phyloP scores from a whole-genome alignment of 1,140 invertebrate genomes.

The Idris sp. region DNA sequence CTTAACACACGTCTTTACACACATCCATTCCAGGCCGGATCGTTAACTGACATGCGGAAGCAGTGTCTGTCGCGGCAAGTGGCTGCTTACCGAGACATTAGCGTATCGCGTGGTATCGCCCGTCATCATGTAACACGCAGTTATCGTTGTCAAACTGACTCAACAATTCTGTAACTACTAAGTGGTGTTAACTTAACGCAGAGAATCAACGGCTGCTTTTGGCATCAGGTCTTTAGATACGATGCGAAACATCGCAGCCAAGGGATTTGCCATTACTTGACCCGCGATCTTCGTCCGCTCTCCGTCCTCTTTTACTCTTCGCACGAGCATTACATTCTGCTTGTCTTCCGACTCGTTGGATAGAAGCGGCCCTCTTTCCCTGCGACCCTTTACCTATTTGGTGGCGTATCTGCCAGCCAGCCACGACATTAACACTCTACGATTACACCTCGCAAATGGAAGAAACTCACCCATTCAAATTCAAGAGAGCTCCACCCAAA shows the following conservation, averaged over 20 bases:
- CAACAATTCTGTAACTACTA: constrained; percentile 54
- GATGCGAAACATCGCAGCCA: constrained; percentile 24
- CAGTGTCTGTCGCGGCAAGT: constrained; percentile 40
- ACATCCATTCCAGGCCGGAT: constrained; percentile 43
- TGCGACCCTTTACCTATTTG: constrained; percentile 12
- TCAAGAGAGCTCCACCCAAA: constrained; percentile 66
- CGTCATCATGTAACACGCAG: constrained; percentile 49
- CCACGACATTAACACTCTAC: constrained; percentile 67
- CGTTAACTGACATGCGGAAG: constrained; percentile 53
- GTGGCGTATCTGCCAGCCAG: constrained; percentile 48
- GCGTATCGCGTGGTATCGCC: constrained; percentile 51
- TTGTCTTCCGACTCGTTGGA: constrained; percentile 35
- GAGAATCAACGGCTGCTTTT: constrained; percentile 19
- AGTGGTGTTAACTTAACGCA: constrained; percentile 43
- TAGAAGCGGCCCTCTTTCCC: neutral
- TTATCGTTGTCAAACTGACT: constrained; percentile 64
- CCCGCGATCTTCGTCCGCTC: constrained; percentile 39
- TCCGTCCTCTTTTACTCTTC: constrained; percentile 16
- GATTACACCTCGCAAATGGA: constrained; percentile 68
- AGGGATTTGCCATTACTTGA: constrained; percentile 53
- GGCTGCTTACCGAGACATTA: constrained; percentile 63
- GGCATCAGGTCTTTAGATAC: constrained; percentile 20
- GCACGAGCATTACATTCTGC: constrained; percentile 8
- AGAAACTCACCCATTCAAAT: constrained; percentile 68
- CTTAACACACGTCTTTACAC: constrained; percentile 55